Evolutionary conservation across 23 tunicate genomes (phyloP).

Genomic region (Styela plicata): DNA sequence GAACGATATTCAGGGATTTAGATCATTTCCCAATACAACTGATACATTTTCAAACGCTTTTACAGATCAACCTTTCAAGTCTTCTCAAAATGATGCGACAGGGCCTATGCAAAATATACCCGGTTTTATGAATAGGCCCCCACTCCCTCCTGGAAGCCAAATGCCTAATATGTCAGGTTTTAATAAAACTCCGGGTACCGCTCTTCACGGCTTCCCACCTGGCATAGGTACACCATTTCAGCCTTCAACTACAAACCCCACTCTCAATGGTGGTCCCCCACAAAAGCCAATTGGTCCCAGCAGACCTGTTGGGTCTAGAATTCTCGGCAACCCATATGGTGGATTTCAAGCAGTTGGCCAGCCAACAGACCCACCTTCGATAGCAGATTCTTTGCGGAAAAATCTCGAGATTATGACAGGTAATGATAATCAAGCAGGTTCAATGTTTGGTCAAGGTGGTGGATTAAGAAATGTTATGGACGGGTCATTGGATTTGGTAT

Average conservation of each 20-base stretch:
- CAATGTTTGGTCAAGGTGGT: constrained; percentile 21
- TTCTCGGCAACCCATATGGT: constrained; percentile 7
- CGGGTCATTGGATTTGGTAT: constrained; percentile 14
- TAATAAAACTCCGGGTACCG: constrained; percentile 34
- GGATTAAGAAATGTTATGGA: constrained; percentile 7
- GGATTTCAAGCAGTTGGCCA: constrained; percentile 1
- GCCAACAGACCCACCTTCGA: constrained; percentile 16
- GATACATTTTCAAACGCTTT: not conserved
- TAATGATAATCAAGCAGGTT: not conserved
- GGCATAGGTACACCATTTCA: not conserved
- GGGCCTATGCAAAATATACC: constrained; percentile 18
- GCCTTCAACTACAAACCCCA: not conserved
- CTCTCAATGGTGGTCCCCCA: not conserved
- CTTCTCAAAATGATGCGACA: constrained; percentile 2
- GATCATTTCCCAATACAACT: not conserved
- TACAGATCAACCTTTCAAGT: constrained; percentile 10
- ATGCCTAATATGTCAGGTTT: constrained; percentile 6
- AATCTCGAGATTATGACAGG: constrained; percentile 28
- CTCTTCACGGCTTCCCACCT: constrained; percentile 22
- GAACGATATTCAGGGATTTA: not conserved
- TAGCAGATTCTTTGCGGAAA: constrained; percentile 21
- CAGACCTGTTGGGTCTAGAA: constrained; percentile 22
- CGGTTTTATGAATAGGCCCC: not conserved
- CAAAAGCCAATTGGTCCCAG: constrained; percentile 16
- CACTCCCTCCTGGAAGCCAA: not conserved